Evolutionary conservation across 2,888 invertebrate species (phyloP), one percentile per base, ranked within the genome.

Genomic region (Steinernema hermaphroditum): DNA sequence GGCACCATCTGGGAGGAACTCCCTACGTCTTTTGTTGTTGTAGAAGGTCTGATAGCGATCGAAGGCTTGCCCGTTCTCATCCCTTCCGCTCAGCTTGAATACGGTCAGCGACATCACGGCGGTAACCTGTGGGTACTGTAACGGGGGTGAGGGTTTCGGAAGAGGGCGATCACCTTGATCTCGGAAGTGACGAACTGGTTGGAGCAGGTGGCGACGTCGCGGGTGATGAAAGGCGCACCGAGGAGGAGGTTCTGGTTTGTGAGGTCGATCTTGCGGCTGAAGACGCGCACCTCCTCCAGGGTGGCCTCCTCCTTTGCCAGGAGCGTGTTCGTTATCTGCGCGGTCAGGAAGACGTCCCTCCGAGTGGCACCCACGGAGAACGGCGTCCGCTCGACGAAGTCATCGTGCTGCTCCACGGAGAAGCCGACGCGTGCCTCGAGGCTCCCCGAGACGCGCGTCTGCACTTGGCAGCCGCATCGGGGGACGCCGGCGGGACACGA

Each of bases 31-130:
- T 37, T 73, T 57, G 37, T 34, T 41, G 34, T 46, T 46, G 29
- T 74, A 73, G 43, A 71, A 72, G 9, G 62, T 32, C 24, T 73
- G 70, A 22, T 74, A 22, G 16, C 73, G 57, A 12, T 73, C 24
- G 73, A 73, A 73, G 29, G n/a, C 0, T 19, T 46, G 43, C 8
- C 29, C 72, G 72, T 72, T 34, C 41, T 72, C 73, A 1, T 73
- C 73, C 9, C 4, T 6, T 27, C 62, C 62, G 32, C n/a, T 32
- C 62, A 62, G 8, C 62, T 22, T 34, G 27, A 62, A 8, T 32
- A 62, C 62, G 62, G 27, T 24, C 16, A 29, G 29, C 46, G 46
- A 46, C 46, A 46, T 46, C 16, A 16, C 6, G 1, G 29, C 8
- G 16, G 6, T 6, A 16, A 24, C 62, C 34, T 32, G 27, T 2